Base-by-base conservation (phyloP, 1,140 invertebrate genomes). In the Galleria mellonella region DNA sequence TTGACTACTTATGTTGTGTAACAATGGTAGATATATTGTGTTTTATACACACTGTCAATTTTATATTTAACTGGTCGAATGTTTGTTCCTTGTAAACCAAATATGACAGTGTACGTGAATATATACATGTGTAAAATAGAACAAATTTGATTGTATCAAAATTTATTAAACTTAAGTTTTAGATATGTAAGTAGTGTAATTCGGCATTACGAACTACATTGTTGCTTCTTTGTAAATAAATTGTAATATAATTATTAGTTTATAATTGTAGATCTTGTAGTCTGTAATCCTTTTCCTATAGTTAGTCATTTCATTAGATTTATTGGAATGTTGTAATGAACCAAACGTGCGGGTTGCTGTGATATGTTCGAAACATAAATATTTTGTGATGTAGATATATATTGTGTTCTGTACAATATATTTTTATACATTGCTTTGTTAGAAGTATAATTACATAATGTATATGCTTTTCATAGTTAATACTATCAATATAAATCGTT, bases 71-170 rank as follows among this genome's bases (percentile, higher is more conserved):
- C 2, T 23, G 17, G 17, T 23, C 17, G 17, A 23, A 23, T 23
- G 6, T 23, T 23, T 23, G 70, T 72, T 72, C 66, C 70, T 72
- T 51, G 44, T 54, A 67, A 59, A 69, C 65, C 67, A 71, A 73
- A 73, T 65, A 62, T 46, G 41, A 31, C 51, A 54, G 47, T 53
- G 50, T 56, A 45, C 40, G 30, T 37, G 38, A 27, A 30, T 31
- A 41, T n/a, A 13, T 27, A 15, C 10, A 37, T 15, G n/a, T 47
- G 32, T 41, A 30, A 30, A 39, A 51, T 59, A 53, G 60, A 55
- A 55, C 56, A 55, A 60, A 62, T 15, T 48, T 42, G 3, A 37
- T 37, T 13, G n/a, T n/a, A 9, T 37, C 14, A 5, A 37, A 37
- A 37, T 37, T 37, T 10, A 17, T 37, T 1, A 6, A 23, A 23